Conservation (phyloP, 1,140 invertebrate species). For the Pseudomyrmex pallidus region DNA sequence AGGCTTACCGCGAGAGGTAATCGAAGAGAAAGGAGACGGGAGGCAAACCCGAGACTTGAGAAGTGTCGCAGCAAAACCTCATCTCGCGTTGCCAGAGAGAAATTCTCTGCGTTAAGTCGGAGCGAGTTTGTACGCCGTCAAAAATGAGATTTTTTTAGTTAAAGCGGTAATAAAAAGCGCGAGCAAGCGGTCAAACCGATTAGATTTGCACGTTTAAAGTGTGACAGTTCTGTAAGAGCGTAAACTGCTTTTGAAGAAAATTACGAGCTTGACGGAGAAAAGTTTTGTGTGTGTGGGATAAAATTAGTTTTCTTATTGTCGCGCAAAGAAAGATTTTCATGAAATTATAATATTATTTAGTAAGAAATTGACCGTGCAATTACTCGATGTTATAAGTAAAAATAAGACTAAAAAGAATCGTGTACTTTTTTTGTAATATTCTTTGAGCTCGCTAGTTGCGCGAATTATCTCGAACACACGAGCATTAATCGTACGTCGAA, state of each 20-base stretch:
- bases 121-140: slow-evolving; percentile 15
- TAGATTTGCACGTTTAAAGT: slow-evolving; percentile 20
- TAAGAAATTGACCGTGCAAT: background rate
- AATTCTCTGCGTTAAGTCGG: slow-evolving; percentile 24
- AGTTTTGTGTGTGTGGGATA: background rate
- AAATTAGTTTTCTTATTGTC: background rate
- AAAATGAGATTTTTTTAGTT: slow-evolving; percentile 46
- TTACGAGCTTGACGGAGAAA: background rate
- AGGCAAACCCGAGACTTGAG: background rate
- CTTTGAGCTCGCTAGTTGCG: background rate
- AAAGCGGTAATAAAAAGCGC: background rate
- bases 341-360: slow-evolving; percentile 3
- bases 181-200: slow-evolving; percentile 1
- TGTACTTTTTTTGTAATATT: background rate
- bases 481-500: background rate
- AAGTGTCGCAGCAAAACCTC: slow-evolving; percentile 53
- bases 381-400: background rate
- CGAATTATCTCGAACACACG: background rate
- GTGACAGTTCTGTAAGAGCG: slow-evolving; percentile 10
- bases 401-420: background rate
- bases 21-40: background rate
- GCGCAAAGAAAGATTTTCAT: background rate
- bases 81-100: slow-evolving; percentile 43
- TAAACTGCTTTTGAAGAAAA: slow-evolving; percentile 6
- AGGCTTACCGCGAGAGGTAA: slow-evolving; percentile 28